A percentile compares a stretch with the other conserved stretches of the same genome.
phyloP scores from a whole-genome alignment of 2,113 vertebrate genomes.

The Callorhinus ursinus region DNA sequence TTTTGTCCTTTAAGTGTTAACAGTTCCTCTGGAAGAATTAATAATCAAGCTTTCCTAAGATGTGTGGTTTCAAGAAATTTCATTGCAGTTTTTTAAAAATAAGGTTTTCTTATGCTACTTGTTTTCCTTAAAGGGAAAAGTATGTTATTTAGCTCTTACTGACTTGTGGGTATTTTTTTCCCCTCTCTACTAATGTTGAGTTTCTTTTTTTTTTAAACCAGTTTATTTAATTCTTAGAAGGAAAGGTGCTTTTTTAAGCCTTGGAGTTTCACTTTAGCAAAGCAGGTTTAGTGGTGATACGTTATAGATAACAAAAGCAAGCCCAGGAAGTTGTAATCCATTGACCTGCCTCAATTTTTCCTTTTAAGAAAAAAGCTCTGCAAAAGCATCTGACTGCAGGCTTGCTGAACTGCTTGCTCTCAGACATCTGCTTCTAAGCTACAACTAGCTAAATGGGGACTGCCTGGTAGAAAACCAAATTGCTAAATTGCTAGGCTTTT shows the following conservation, averaged over 20 bases:
- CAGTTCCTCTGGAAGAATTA: background rate
- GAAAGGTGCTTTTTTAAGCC: background rate
- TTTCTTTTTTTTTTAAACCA: background rate
- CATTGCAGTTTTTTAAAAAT: slow-evolving; percentile 4
- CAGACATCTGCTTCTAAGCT: background rate
- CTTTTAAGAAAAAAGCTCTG: background rate
- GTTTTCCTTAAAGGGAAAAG: slow-evolving; percentile 31
- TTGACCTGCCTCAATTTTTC: slow-evolving; percentile 19
- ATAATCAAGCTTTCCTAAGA: background rate
- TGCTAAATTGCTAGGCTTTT: background rate
- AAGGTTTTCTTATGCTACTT: background rate
- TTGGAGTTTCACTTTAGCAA: slow-evolving; percentile 21
- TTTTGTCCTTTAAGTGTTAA: slow-evolving; percentile 22
- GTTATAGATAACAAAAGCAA: slow-evolving; percentile 56
- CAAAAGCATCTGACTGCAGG: background rate
- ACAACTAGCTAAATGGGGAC: background rate
- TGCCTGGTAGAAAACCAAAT: background rate
- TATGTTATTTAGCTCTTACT: background rate
- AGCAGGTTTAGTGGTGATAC: slow-evolving; percentile 17
- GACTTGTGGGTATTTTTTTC: background rate
- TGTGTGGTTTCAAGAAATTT: background rate
- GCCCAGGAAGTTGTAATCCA: slow-evolving; percentile 6
- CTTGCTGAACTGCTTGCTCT: background rate
- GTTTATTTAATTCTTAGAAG: slow-evolving; percentile 36
- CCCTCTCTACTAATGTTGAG: background rate